A percentile compares a stretch with the other conserved stretches of the same genome.
phyloP scores from a whole-genome alignment of 2,113 vertebrate species.

The Lonchura striata region DNA sequence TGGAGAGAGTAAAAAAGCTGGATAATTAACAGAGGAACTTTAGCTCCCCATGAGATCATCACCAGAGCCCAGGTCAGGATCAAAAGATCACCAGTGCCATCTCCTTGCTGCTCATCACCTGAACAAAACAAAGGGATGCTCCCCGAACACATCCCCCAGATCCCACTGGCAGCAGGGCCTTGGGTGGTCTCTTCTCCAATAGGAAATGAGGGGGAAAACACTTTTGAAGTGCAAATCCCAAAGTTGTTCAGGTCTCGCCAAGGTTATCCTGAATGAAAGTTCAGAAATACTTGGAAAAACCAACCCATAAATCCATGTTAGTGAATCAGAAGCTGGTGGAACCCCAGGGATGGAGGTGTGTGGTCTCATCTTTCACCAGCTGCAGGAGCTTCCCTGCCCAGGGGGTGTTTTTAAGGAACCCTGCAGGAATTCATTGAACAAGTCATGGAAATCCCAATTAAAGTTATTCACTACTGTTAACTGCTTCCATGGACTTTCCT shows the following conservation, averaged over 20 bases:
- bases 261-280: neutral
- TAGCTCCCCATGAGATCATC: neutral
- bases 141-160: neutral
- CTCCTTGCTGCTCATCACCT: neutral
- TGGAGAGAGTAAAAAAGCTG: neutral
- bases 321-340: neutral
- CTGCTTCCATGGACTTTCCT: neutral
- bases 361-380: neutral
- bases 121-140: neutral
- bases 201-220: neutral
- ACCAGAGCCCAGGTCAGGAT: neutral
- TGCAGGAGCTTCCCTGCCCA: neutral
- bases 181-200: neutral
- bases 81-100: fast-evolving
- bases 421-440: neutral
- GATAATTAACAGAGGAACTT: neutral
- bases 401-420: neutral
- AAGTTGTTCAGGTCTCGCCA: neutral
- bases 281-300: neutral
- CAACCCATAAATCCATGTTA: neutral
- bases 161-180: neutral
- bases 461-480: neutral
- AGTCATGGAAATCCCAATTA: neutral
- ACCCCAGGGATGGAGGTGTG: neutral
- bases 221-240: neutral